phyloP scores from a whole-genome alignment of 64 coral and sea anemone species.

The Montipora cactus region DNA sequence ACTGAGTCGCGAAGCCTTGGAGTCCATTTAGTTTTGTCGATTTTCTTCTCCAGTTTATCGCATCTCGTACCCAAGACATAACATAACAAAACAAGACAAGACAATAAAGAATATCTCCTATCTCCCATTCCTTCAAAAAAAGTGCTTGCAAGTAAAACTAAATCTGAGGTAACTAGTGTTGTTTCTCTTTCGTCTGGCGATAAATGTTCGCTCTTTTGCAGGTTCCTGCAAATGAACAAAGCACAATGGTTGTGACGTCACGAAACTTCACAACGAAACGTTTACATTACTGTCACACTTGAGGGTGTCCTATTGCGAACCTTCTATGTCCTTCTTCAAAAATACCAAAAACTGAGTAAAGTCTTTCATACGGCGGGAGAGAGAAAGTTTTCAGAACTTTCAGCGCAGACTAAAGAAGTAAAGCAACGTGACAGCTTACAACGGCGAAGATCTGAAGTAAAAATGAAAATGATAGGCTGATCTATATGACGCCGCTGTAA shows the following conservation, averaged over 20 bases:
- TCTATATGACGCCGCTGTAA: too few relatives aligned
- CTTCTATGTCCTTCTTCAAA: too few relatives aligned
- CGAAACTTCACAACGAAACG: neutral
- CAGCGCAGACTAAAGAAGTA: too few relatives aligned
- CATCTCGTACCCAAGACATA: neutral
- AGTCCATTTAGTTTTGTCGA: conserved; percentile 30
- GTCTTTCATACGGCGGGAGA: too few relatives aligned
- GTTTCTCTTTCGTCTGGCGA: neutral
- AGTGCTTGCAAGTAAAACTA: neutral
- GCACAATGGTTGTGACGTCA: neutral
- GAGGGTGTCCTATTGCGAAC: too few relatives aligned
- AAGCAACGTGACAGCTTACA: too few relatives aligned
- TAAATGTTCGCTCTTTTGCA: neutral
- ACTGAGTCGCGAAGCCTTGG: conserved; percentile 24
- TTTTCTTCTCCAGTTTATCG: neutral
- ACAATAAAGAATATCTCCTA: neutral
- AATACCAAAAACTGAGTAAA: too few relatives aligned
- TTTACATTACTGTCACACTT: too few relatives aligned
- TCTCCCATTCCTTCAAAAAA: conserved; percentile 5
- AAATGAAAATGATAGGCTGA: too few relatives aligned
- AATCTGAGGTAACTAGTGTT: neutral
- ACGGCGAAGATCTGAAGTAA: too few relatives aligned
- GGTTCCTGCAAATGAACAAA: conserved; percentile 56
- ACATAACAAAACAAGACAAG: neutral
- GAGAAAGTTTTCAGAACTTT: too few relatives aligned